Base-by-base conservation (phyloP, 23 tunicate genomes). In the Clavelina lepadiformis region DNA sequence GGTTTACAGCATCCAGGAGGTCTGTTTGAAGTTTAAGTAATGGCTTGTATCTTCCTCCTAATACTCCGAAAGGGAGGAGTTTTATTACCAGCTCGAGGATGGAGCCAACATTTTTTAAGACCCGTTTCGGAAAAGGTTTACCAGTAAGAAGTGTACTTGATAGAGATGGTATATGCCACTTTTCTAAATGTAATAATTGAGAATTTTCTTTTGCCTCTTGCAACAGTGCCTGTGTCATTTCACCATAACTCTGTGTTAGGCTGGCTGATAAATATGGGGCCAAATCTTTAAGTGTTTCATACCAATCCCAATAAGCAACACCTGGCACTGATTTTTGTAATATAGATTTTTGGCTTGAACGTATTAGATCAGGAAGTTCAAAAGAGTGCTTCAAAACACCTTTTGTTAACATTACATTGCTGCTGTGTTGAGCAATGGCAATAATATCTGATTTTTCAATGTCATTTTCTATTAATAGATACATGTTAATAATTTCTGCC, bases 341-440 rank as follows among this genome's bases (percentile, higher is more conserved):
- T 4, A 51, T 15, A 28, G 72, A 47, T 27, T 78, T 76, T 20
- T 86, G 95, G 37, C 95, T 86, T 31, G 95, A 79, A 33, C 68
- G 77, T 30, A 86, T 60, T 20, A 86, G 35, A 45, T 86, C 85
- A 1, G 95, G 84, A 78, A 72, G 36, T 74, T 64, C 68, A 35
- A 78, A 38, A 23, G 80, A 61, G 5, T 76, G 83, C 68, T 86
- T 86, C 63, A 86, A 45, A 20, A 59, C 74, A 19, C 95, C 67
- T 56, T 78, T 86, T 31, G 57, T 86, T 31, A 23, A 26, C 22
- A 61, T 37, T 22, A 33, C 65, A 19, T 36, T 29, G 38, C 46
- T 72, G 52, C 49, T 38, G 50, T 46, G 33, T 33, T 78, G 62
- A 24, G 45, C 28, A 1, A 78, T 58, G 21, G 24, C 35, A 24